These are phyloP conservation scores for Cheilosia vulpina DNA, from an alignment of 2,888 invertebrate species.

Conservation along the genomic window DNA sequence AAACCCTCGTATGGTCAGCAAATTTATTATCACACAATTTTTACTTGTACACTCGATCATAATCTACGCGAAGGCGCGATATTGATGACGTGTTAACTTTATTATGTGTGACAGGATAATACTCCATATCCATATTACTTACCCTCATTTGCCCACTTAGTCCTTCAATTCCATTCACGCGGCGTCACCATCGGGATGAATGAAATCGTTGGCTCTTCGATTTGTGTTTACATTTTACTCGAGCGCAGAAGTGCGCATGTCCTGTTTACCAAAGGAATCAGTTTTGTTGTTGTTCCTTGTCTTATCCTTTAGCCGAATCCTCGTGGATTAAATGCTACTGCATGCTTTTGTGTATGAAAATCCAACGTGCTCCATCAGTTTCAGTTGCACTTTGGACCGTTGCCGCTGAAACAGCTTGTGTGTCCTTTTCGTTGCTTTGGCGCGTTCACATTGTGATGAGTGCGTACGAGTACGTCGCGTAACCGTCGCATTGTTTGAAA, in stretches of 20 bases:
- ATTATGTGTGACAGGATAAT: constrained; percentile 7
- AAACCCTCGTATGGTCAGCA: constrained; percentile 24
- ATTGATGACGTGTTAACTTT: constrained; percentile 21
- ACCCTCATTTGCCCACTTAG: not conserved
- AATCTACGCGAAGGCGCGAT: constrained; percentile 27
- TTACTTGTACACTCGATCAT: constrained; percentile 38
- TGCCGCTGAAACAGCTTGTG: constrained; percentile 59
- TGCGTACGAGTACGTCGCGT: not conserved
- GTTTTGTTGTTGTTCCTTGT: constrained; percentile 29
- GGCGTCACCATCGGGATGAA: constrained; percentile 49
- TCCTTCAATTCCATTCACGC: constrained; percentile 60
- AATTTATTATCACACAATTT: constrained; percentile 38
- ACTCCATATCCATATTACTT: not conserved
- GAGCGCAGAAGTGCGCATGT: constrained; percentile 51
- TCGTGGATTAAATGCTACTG: constrained; percentile 68
- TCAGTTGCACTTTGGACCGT: constrained; percentile 72
- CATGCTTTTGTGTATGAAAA: constrained; percentile 69
- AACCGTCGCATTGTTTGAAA: constrained; percentile 37
- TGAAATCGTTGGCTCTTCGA: constrained; percentile 58
- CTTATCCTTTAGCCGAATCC: constrained; percentile 70
- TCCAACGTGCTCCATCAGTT: constrained; percentile 73
- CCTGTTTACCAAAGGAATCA: constrained; percentile 33
- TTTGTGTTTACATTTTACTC: constrained; percentile 70
- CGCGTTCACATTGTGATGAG: not conserved
- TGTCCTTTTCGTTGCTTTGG: not conserved